Evolutionary conservation across 1,140 invertebrate genomes (phyloP).

Genomic region (Drosophila subpulchrella): DNA sequence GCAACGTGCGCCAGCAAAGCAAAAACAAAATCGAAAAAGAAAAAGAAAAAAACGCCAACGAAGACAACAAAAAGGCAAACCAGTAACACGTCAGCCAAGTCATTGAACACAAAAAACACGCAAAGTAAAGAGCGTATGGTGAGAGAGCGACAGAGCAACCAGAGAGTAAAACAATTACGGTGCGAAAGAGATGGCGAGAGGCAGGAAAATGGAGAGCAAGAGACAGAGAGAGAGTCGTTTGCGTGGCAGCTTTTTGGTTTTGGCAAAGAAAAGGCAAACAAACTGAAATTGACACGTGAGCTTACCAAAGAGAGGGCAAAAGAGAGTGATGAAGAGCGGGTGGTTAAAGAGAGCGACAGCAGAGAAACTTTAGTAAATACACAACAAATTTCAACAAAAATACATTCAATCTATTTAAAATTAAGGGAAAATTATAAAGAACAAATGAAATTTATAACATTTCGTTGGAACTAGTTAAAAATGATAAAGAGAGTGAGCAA

Average conservation of each 20-base stretch:
- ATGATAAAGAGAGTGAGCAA: too few species aligned
- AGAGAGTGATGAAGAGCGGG: not conserved
- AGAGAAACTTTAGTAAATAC: conserved; percentile 2
- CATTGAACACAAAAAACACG: conserved; percentile 24
- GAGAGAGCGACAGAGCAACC: not conserved
- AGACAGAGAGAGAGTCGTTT: conserved; percentile 29
- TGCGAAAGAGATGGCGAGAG: conserved; percentile 18
- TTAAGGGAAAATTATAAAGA: not conserved
- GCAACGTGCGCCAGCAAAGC: conserved; percentile 63
- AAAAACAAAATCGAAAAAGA: conserved; percentile 27
- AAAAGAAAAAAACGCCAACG: conserved; percentile 19
- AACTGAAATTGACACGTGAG: conserved; percentile 49
- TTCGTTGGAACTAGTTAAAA: too few species aligned
- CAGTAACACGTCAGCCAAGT: conserved; percentile 65
- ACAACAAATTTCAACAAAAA: not conserved
- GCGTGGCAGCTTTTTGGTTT: conserved; percentile 59
- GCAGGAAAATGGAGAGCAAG: conserved; percentile 3
- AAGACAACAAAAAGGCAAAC: conserved; percentile 57
- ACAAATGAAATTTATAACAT: not conserved
- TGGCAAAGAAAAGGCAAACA: conserved; percentile 39
- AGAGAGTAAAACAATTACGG: conserved; percentile 47
- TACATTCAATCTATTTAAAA: not conserved
- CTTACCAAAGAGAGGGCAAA: conserved; percentile 21
- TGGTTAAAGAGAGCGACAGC: not conserved
- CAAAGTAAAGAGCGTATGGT: not conserved